Conservation (phyloP, 2,797 vertebrate species). For the Diceros bicornis region DNA sequence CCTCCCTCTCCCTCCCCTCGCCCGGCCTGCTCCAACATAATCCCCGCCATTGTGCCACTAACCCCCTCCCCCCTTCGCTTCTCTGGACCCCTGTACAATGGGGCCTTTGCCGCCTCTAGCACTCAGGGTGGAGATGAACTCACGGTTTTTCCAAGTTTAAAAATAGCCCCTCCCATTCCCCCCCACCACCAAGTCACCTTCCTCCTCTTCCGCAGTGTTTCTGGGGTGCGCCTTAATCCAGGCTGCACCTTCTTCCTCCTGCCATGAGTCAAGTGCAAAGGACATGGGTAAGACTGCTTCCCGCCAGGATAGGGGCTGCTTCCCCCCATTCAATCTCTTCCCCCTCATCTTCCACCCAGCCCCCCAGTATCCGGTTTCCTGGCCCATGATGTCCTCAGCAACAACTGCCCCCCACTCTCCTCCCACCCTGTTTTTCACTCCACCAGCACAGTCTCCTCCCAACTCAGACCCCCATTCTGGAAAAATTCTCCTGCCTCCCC, state of each 20-base stretch:
- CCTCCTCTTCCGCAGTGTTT: not conserved
- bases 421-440: not conserved
- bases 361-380: slow-evolving; percentile 82
- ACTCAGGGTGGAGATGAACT: slow-evolving; percentile 81
- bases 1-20: not conserved
- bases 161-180: slow-evolving; percentile 75
- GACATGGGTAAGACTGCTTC: slow-evolving; percentile 62
- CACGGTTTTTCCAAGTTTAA: slow-evolving; percentile 82
- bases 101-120: slow-evolving; percentile 74
- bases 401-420: slow-evolving; percentile 5
- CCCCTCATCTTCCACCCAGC: slow-evolving; percentile 67
- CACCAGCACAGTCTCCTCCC: not conserved
- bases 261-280: slow-evolving; percentile 72
- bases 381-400: not conserved
- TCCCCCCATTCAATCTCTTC: slow-evolving; percentile 81
- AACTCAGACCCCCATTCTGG: not conserved
- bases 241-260: slow-evolving; percentile 59
- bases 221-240: not conserved
- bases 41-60: slow-evolving; percentile 77
- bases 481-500: not conserved
- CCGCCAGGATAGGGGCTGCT: slow-evolving; percentile 56
- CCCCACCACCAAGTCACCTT: not conserved
- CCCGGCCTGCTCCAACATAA: slow-evolving; percentile 54
- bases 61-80: not conserved
- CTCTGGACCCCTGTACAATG: slow-evolving; percentile 78